Evolutionary conservation across 2,888 invertebrate species (phyloP), one percentile per base, ranked within the genome.

Genomic region (Ichneumoninae sp.): DNA sequence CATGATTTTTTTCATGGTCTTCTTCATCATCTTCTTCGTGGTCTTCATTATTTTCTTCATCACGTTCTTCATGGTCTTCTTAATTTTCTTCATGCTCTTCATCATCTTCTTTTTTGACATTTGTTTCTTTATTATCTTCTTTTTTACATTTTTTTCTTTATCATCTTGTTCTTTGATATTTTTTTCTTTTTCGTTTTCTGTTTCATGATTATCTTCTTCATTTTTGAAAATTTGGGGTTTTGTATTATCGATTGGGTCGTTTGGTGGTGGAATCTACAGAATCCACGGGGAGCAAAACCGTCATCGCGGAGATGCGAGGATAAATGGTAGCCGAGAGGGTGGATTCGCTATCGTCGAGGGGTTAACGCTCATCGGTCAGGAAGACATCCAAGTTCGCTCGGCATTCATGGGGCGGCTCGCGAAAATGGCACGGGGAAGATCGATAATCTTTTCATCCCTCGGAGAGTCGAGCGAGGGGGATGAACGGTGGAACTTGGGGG

Each of bases 311-410:
- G 16, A 33, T 19, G 16, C 30, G 65, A 50, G 74, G 50, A 50
- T 62, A 62, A 33, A 33, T 22, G 50, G 6, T 3, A 16, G 26
- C 66, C 7, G 66, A 52, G 33, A 47, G 44, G 60, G 36, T 71
- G 19, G 70, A 52, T 70, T 69, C 19, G 16, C 13, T 65, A 50
- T 30, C 36, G 65, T 52, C 57, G 54, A 60, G 40, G 60, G 44
- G 47, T 88, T 90, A 89, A 83, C 90, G 79, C 81, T 91, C 77
- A 93, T 93, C 93, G 93, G 93, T 93, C 90, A 93, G 87, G 91
- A 92, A 92, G 93, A 89, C 88, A 81, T 78, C 62, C 30, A 52
- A 66, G 60, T 70, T 71, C 50, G 60, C 66, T 66, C 40, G 70
- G 52, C 36, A 71, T 72, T 84, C 60, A 40, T 10, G 40, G 0